Conservation (phyloP, 2,888 invertebrate genomes). For the Ephialtes manifestator region DNA sequence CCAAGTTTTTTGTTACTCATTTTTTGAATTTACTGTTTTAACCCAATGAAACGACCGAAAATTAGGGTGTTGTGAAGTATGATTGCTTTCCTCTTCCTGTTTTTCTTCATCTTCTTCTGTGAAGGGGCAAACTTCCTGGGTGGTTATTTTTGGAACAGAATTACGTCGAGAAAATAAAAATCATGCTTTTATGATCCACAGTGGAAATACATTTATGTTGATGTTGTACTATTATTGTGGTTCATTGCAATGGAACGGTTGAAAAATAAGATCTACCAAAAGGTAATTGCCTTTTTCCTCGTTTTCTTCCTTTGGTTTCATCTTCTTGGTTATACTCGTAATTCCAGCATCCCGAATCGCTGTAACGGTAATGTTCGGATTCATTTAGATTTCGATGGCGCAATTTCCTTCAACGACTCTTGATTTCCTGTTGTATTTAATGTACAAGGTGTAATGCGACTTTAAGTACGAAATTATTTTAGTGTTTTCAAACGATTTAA, state of each 20-base stretch:
- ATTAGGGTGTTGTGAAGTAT: conserved; percentile 54
- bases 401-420: conserved; percentile 10
- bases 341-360: too few species aligned
- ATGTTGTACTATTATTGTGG: not conserved
- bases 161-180: not conserved
- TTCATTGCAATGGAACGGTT: not conserved
- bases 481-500: conserved; percentile 1
- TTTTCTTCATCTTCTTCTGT: conserved; percentile 29
- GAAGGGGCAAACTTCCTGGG: not conserved
- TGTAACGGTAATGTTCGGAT: conserved; percentile 19
- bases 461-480: conserved; percentile 3
- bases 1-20: conserved; percentile 1
- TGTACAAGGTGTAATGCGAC: not conserved
- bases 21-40: not conserved
- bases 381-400: conserved; percentile 14
- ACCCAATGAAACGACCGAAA: conserved; percentile 47
- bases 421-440: not conserved
- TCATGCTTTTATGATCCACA: not conserved
- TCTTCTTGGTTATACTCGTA: not conserved
- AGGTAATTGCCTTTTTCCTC: conserved; percentile 3
- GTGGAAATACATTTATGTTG: not conserved
- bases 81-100: conserved; percentile 36
- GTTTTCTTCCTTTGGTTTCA: not conserved
- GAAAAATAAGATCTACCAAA: not conserved
- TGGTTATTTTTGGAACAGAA: not conserved